Conservation (phyloP, 2,113 vertebrate genomes). For the Paradoxurus hermaphroditus region DNA sequence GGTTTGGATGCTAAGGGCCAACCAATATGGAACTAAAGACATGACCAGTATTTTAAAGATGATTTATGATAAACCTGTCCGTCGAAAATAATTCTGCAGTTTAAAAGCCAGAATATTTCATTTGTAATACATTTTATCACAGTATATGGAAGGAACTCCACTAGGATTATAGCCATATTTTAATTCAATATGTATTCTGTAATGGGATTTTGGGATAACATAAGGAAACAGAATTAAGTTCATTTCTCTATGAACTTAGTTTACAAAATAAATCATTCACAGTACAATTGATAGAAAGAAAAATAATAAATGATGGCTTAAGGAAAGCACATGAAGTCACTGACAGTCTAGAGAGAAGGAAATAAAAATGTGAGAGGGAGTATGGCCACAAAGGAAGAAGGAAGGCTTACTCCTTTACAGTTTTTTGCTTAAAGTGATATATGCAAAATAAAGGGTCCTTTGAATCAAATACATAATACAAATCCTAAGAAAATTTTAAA, state of each 20-base stretch:
- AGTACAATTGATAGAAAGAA: not conserved
- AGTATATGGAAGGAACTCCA: not conserved
- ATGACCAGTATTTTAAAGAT: not conserved
- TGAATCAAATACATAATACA: not conserved
- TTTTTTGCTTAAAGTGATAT: not conserved
- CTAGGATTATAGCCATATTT: not conserved
- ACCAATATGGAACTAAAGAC: not conserved
- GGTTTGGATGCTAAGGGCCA: not conserved
- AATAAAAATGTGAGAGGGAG: not conserved
- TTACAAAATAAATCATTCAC: not conserved
- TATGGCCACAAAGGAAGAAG: not conserved
- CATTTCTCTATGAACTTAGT: not conserved
- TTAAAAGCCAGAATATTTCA: not conserved
- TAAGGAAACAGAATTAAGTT: not conserved
- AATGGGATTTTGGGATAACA: not conserved
- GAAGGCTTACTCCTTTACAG: not conserved
- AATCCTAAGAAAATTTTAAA: not conserved
- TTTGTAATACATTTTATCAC: not conserved
- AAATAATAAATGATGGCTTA: not conserved
- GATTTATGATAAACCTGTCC: conserved; percentile 8
- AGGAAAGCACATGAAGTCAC: not conserved
- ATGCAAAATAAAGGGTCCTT: not conserved
- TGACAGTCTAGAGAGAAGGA: not conserved
- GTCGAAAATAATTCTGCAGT: conserved; percentile 31
- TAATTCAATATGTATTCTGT: not conserved